phyloP scores from a whole-genome alignment of 37 sponge, comb jelly and placozoan genomes.

The Ephydatia muelleri region DNA sequence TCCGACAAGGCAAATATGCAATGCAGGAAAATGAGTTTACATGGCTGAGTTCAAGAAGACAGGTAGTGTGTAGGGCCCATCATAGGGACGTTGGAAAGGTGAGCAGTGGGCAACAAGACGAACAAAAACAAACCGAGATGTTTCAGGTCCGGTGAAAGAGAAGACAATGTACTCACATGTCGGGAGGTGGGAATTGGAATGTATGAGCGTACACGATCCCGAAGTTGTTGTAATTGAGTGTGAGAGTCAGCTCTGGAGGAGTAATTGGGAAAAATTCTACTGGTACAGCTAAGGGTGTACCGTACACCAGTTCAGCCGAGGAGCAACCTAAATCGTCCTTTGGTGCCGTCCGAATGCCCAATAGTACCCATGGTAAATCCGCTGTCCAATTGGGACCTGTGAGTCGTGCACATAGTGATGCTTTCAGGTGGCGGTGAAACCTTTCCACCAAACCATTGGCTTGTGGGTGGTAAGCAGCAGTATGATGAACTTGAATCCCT shows the following conservation, averaged over 20 bases:
- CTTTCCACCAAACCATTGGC: constrained; percentile 34
- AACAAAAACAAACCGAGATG: too few relatives aligned
- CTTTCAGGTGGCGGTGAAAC: constrained; percentile 39
- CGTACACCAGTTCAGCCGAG: constrained; percentile 30
- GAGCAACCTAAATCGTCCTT: constrained; percentile 33
- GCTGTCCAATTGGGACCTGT: constrained; percentile 28
- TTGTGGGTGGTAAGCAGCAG: constrained; percentile 55
- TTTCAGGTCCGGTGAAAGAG: too few relatives aligned
- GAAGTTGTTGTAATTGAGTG: neutral
- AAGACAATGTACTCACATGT: too few relatives aligned
- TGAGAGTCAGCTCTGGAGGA: neutral
- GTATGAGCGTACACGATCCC: neutral
- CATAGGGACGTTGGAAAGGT: too few relatives aligned
- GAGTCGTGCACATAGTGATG: constrained; percentile 14
- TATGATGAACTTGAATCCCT: constrained; percentile 23
- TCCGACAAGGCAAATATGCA: too few relatives aligned
- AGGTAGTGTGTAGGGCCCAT: too few relatives aligned
- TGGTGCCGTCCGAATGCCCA: too few relatives aligned
- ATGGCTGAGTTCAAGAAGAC: too few relatives aligned
- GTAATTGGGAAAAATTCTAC: constrained; percentile 28
- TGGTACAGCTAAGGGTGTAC: constrained; percentile 24
- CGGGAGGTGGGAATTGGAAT: neutral
- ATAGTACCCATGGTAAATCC: constrained; percentile 39
- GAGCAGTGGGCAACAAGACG: too few relatives aligned
- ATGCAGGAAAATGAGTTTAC: too few relatives aligned